phyloP scores from a whole-genome alignment of 2,888 invertebrate genomes.

The Drepana falcataria region DNA sequence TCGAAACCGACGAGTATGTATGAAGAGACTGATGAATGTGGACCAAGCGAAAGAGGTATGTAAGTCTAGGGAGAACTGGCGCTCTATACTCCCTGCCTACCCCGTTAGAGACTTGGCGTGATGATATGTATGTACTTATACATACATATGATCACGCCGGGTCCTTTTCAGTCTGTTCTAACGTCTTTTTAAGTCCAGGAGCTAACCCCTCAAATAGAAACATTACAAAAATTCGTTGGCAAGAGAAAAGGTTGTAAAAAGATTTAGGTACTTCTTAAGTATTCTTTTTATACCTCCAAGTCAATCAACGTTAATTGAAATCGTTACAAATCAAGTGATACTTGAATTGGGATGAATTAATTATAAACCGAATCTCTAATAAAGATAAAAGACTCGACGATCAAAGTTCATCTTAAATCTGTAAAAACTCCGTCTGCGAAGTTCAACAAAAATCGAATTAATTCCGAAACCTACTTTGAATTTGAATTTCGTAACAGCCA shows the following conservation, averaged over 20 bases:
- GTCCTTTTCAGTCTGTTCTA: too few species aligned
- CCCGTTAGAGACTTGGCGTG: too few species aligned
- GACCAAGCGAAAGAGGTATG: too few species aligned
- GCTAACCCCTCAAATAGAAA: too few species aligned
- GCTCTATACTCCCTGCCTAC: too few species aligned
- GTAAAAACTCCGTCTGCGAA: constrained; percentile 50
- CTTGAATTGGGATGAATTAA: constrained; percentile 22
- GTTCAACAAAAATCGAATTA: constrained; percentile 63
- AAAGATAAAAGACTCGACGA: constrained; percentile 34
- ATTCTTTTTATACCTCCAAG: neutral
- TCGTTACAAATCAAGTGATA: constrained; percentile 2
- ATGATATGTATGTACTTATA: too few species aligned
- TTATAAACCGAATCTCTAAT: constrained; percentile 23
- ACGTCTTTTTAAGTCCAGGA: too few species aligned
- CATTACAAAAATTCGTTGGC: too few species aligned
- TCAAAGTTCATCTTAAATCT: constrained; percentile 39
- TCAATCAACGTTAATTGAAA: neutral
- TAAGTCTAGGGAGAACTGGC: too few species aligned
- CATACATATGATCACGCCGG: too few species aligned
- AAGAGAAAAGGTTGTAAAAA: neutral
- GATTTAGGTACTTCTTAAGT: neutral
- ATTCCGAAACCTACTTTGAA: constrained; percentile 60
- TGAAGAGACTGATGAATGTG: too few species aligned
- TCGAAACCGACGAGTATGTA: too few species aligned
- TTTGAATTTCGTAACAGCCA: constrained; percentile 53